Conservation (phyloP, 2,797 vertebrate genomes). For the Acrossocheilus wenchowensis region DNA sequence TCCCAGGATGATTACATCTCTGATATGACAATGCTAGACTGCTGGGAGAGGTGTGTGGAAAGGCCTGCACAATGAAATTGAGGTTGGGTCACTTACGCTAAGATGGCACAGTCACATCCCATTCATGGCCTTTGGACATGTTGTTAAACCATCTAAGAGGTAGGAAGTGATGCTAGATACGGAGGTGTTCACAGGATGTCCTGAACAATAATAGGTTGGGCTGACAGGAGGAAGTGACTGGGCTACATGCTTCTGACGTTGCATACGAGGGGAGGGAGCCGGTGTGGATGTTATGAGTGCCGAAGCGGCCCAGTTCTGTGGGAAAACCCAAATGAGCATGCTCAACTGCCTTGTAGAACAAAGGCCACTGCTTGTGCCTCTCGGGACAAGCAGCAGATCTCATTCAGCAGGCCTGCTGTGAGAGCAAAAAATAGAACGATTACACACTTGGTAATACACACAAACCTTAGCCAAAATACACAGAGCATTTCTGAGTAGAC, state of each 20-base stretch:
- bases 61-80: slow-evolving; percentile 23
- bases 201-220: slow-evolving; percentile 48
- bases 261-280: slow-evolving; percentile 56
- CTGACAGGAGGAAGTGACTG: slow-evolving; percentile 65
- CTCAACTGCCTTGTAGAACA: slow-evolving; percentile 60
- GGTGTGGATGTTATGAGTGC: slow-evolving; percentile 15
- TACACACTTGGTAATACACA: slow-evolving; percentile 21
- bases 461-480: slow-evolving; percentile 30
- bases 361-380: slow-evolving; percentile 59
- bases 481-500: slow-evolving; percentile 4
- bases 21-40: slow-evolving; percentile 67
- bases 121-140: slow-evolving; percentile 59
- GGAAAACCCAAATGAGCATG: slow-evolving; percentile 76
- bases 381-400: slow-evolving; percentile 57
- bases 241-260: slow-evolving; percentile 68
- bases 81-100: slow-evolving; percentile 16
- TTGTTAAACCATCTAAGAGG: slow-evolving; percentile 49
- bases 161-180: slow-evolving; percentile 48
- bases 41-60: slow-evolving; percentile 35
- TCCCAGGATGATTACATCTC: slow-evolving; percentile 54
- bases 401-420: slow-evolving; percentile 58
- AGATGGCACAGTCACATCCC: slow-evolving; percentile 29
- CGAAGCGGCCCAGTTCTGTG: slow-evolving; percentile 70
- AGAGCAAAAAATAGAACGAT: slow-evolving; percentile 44
- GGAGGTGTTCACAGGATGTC: slow-evolving; percentile 51